Conservation (phyloP, 2,797 vertebrate genomes). For the Argya squamiceps region DNA sequence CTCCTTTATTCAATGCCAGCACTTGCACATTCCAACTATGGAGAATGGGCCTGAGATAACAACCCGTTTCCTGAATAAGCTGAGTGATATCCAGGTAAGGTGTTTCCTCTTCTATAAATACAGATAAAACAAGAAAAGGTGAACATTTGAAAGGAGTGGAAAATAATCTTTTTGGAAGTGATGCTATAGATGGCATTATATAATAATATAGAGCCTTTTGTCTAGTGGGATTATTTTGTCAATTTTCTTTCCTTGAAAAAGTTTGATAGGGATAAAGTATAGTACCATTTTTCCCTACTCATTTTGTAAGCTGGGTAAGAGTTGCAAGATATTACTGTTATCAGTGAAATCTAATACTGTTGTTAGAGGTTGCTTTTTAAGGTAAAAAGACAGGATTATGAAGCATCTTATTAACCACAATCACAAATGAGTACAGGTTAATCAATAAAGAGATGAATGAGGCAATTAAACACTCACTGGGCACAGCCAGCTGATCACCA, state of each 20-base stretch:
- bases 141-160: neutral
- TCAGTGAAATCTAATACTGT: neutral
- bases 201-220: neutral
- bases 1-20: constrained; percentile 63
- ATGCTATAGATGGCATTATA: neutral
- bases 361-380: neutral
- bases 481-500: neutral
- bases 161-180: neutral
- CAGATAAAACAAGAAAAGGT: neutral
- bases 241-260: neutral
- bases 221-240: neutral
- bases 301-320: neutral
- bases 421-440: neutral
- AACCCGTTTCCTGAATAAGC: constrained; percentile 78
- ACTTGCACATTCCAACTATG: constrained; percentile 82
- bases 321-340: neutral
- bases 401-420: neutral
- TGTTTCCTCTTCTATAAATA: neutral
- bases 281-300: neutral
- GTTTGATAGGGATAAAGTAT: neutral
- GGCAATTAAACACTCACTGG: neutral
- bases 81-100: constrained; percentile 87
- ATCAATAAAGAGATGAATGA: neutral
- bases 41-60: constrained; percentile 79
- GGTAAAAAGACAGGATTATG: neutral